phyloP scores from a whole-genome alignment of 2,113 vertebrate genomes.

The Morone saxatilis region DNA sequence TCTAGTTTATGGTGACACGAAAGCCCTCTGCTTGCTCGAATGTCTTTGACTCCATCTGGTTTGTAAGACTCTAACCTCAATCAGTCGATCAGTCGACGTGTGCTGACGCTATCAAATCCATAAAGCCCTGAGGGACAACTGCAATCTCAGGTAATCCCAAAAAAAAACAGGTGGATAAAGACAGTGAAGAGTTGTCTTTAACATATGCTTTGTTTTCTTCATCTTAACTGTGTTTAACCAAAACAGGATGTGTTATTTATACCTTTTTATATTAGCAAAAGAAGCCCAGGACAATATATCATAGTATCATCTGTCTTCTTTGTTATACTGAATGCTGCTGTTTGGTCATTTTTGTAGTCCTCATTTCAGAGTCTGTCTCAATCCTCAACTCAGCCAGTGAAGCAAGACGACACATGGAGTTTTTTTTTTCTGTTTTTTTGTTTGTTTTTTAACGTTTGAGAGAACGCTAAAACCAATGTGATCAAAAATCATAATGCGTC shows the following conservation, averaged over 20 bases:
- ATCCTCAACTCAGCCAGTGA: slow-evolving; percentile 68
- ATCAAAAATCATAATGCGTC: slow-evolving; percentile 42
- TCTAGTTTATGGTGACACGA: slow-evolving; percentile 7
- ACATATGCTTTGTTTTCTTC: slow-evolving; percentile 55
- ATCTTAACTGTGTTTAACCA: slow-evolving; percentile 66
- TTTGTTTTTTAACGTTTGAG: slow-evolving; percentile 60
- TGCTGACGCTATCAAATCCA: slow-evolving; percentile 55
- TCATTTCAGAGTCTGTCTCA: slow-evolving; percentile 69
- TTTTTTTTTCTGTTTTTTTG: background rate
- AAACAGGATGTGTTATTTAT: slow-evolving; percentile 75
- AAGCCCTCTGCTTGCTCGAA: slow-evolving; percentile 36
- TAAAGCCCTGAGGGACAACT: slow-evolving; percentile 79
- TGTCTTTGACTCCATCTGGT: slow-evolving; percentile 47
- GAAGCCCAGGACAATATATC: slow-evolving; percentile 68
- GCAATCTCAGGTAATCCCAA: slow-evolving; percentile 84
- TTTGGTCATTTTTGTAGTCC: slow-evolving; percentile 54
- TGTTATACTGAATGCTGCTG: slow-evolving; percentile 70
- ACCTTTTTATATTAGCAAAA: slow-evolving; percentile 78
- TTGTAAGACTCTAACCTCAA: slow-evolving; percentile 62
- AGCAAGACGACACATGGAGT: slow-evolving; percentile 55
- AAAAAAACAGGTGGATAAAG: slow-evolving; percentile 61
- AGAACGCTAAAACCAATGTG: slow-evolving; percentile 74
- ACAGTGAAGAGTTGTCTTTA: slow-evolving; percentile 42
- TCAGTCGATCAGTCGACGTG: slow-evolving; percentile 45
- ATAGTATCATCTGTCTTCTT: slow-evolving; percentile 52